phyloP scores from a whole-genome alignment of 1,140 invertebrate genomes.

The Drosophila trapezifrons region DNA sequence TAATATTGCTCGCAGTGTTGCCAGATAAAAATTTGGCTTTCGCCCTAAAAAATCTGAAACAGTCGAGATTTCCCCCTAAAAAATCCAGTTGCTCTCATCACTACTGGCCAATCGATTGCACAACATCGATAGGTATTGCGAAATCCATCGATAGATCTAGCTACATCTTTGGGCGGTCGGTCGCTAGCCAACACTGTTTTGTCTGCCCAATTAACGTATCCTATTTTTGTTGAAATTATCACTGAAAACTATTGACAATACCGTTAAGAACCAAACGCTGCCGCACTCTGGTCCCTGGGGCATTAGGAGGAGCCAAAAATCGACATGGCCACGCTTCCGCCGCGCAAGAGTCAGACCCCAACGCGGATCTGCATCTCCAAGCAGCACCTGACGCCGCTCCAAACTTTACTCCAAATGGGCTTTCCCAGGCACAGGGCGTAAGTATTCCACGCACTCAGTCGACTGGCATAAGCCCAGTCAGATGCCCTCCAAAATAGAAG shows the following conservation, averaged over 20 bases:
- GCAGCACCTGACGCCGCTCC: slow-evolving; percentile 90
- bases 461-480: neutral
- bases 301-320: slow-evolving; percentile 5
- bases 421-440: slow-evolving; percentile 94
- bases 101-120: slow-evolving; percentile 26
- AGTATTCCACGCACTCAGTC: slow-evolving; percentile 82
- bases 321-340: slow-evolving; percentile 88
- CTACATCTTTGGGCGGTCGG: neutral
- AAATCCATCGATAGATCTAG: neutral
- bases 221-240: slow-evolving; percentile 45
- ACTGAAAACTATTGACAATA: slow-evolving; percentile 31
- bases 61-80: no score
- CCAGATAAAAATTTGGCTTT: no score
- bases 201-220: slow-evolving; percentile 37
- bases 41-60: no score
- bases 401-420: slow-evolving; percentile 93
- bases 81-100: no score
- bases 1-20: no score
- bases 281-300: slow-evolving; percentile 1
- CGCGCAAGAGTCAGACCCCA: slow-evolving; percentile 88
- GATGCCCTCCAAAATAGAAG: neutral
- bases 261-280: neutral
- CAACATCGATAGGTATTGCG: neutral
- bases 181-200: slow-evolving; percentile 9
- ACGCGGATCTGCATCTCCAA: slow-evolving; percentile 88